These are phyloP conservation scores for Cantharis rufa DNA, from an alignment of 2,888 invertebrate species.

Conservation along the genomic window DNA sequence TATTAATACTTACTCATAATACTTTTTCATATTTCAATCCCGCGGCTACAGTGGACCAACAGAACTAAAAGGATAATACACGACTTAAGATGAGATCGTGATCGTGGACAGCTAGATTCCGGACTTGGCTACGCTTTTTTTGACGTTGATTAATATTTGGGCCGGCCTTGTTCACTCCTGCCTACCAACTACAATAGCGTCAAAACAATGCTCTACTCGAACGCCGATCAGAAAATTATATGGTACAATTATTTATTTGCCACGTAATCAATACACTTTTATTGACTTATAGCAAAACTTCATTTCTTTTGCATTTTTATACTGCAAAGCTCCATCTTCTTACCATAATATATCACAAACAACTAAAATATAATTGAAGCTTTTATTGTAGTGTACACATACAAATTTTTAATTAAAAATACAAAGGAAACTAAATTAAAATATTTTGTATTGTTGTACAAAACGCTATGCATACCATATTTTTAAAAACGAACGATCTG, in stretches of 20 bases:
- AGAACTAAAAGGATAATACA: conserved; percentile 10
- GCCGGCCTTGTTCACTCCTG: conserved; percentile 50
- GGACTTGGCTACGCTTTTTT: conserved; percentile 44
- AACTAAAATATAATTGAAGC: background rate
- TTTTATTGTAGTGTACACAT: background rate
- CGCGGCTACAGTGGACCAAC: conserved; percentile 41
- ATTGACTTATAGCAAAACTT: conserved; percentile 16
- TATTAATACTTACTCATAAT: conserved; percentile 53
- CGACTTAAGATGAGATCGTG: conserved; percentile 7
- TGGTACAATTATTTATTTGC: conserved; percentile 37
- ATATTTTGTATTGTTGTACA: background rate
- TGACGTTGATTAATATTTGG: conserved; percentile 56
- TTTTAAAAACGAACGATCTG: too few species aligned
- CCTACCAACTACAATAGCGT: conserved; percentile 52
- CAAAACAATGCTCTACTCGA: conserved; percentile 48
- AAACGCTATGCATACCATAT: too few species aligned
- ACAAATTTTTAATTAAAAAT: too few species aligned
- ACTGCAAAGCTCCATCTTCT: background rate
- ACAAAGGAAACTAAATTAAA: background rate
- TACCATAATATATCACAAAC: background rate
- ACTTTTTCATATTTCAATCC: conserved; percentile 53
- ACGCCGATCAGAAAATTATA: conserved; percentile 41
- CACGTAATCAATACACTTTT: conserved; percentile 25
- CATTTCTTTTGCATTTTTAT: conserved; percentile 3
- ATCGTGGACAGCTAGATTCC: conserved; percentile 41